A percentile compares a stretch with the other conserved stretches of the same genome.
These are phyloP conservation scores for Drosophila colorata DNA, from an alignment of 2,888 invertebrate genomes.

Conservation along the genomic window DNA sequence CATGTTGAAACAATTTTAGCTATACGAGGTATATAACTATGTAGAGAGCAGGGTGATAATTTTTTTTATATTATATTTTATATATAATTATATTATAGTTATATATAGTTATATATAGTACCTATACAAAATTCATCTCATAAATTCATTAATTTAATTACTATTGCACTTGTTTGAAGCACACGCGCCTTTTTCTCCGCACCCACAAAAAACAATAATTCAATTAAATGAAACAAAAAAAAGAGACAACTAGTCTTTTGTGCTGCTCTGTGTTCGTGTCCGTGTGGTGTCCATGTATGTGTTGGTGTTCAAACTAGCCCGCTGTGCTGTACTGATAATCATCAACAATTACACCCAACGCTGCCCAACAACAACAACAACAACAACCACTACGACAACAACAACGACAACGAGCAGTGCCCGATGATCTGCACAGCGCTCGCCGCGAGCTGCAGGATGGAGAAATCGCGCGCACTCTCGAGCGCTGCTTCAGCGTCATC, in stretches of 20 bases:
- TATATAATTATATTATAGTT: too few species aligned
- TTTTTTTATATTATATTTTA: too few species aligned
- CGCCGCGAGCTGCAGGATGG: conserved; percentile 90
- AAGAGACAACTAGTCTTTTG: conserved; percentile 23
- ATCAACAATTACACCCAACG: conserved; percentile 65
- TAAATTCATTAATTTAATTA: background rate
- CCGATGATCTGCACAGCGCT: conserved; percentile 91
- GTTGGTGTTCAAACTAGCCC: conserved; percentile 40
- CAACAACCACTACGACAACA: conserved; percentile 10
- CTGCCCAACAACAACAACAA: conserved; percentile 47
- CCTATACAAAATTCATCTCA: too few species aligned
- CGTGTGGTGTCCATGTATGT: conserved; percentile 36
- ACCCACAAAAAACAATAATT: conserved; percentile 3
- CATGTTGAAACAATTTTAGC: too few species aligned
- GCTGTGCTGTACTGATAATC: conserved; percentile 65
- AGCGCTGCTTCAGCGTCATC: conserved; percentile 91
- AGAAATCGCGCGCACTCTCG: conserved; percentile 90
- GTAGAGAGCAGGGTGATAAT: too few species aligned
- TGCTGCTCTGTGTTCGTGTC: conserved; percentile 34
- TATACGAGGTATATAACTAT: too few species aligned
- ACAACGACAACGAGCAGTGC: conserved; percentile 86
- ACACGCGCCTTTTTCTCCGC: conserved; percentile 52
- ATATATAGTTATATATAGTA: too few species aligned
- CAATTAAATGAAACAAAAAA: background rate
- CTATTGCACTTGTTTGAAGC: conserved; percentile 28